Percentiles rank a stretch among this genome's conserved stretches.
These are phyloP conservation scores for Syngnathus floridae DNA, from an alignment of 2,113 vertebrate species.

Conservation along the genomic window DNA sequence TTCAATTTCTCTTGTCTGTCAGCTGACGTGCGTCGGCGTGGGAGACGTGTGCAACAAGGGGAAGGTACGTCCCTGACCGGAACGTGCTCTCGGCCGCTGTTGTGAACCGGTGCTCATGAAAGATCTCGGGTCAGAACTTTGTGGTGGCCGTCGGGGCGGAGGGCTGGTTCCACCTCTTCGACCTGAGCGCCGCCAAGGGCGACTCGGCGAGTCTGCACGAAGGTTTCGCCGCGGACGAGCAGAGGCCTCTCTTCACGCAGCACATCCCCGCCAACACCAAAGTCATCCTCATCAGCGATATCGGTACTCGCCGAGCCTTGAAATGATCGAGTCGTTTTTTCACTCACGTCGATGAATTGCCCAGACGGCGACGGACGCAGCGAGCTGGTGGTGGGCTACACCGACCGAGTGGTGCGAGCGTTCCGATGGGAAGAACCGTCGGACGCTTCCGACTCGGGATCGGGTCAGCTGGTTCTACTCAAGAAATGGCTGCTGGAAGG, in stretches of 20 bases:
- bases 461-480: constrained; percentile 84
- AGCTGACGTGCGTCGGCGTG: constrained; percentile 91
- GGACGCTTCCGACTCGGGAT: constrained; percentile 70
- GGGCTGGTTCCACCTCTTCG: constrained; percentile 96
- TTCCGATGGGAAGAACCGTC: constrained; percentile 88
- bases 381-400: constrained; percentile 93
- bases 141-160: constrained; percentile 90
- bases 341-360: no score
- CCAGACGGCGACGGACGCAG: constrained; percentile 87
- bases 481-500: constrained; percentile 98
- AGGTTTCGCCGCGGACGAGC: constrained; percentile 72
- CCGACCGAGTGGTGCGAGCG: constrained; percentile 91
- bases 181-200: constrained; percentile 74
- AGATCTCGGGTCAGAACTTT: constrained; percentile 73
- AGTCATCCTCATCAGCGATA: constrained; percentile 92
- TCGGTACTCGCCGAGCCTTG: constrained; percentile 69
- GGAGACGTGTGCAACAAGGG: constrained; percentile 95
- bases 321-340: no score
- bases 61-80: constrained; percentile 70
- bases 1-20: constrained; percentile 33
- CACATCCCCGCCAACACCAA: constrained; percentile 97
- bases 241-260: constrained; percentile 85
- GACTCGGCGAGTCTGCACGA: constrained; percentile 83
- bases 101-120: neutral
- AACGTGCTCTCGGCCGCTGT: fast-evolving